These are phyloP conservation scores for Hydra vulgaris DNA, from an alignment of 30 jellyfish, hydroid and myxozoan genomes.

Conservation along the genomic window DNA sequence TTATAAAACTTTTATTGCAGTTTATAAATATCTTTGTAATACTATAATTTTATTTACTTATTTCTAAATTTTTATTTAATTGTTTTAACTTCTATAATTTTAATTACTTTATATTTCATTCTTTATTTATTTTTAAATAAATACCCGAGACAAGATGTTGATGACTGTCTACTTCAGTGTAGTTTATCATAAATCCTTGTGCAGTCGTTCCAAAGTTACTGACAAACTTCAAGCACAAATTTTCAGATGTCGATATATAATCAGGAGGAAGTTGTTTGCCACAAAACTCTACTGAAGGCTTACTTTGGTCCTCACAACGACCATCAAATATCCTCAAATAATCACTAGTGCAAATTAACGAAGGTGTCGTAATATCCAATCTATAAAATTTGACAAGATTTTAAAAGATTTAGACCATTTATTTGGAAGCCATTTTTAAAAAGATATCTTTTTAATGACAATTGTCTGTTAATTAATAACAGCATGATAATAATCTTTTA, in stretches of 20 bases:
- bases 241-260: conserved; percentile 45
- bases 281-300: conserved; percentile 37
- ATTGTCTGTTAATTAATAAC: too few relatives aligned
- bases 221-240: conserved; percentile 59
- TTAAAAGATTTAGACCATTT: too few relatives aligned
- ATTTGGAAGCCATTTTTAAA: too few relatives aligned
- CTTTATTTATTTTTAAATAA: too few relatives aligned
- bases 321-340: conserved; percentile 69
- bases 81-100: too few relatives aligned
- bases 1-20: too few relatives aligned
- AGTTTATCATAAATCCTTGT: conserved; percentile 54
- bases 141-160: neutral
- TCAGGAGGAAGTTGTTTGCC: conserved; percentile 50
- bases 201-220: conserved; percentile 40
- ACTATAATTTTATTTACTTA: too few relatives aligned
- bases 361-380: conserved; percentile 10
- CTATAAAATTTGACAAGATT: neutral
- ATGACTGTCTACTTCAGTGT: conserved; percentile 15
- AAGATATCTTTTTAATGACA: too few relatives aligned
- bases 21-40: too few relatives aligned
- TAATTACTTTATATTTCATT: too few relatives aligned
- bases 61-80: too few relatives aligned
- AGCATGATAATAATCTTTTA: too few relatives aligned
- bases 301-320: conserved; percentile 31
- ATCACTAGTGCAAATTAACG: conserved; percentile 20